A percentile compares a stretch with the other conserved stretches of the same genome.
These are phyloP conservation scores for Suricata suricatta DNA, from an alignment of 2,113 vertebrate genomes.

Conservation along the genomic window DNA sequence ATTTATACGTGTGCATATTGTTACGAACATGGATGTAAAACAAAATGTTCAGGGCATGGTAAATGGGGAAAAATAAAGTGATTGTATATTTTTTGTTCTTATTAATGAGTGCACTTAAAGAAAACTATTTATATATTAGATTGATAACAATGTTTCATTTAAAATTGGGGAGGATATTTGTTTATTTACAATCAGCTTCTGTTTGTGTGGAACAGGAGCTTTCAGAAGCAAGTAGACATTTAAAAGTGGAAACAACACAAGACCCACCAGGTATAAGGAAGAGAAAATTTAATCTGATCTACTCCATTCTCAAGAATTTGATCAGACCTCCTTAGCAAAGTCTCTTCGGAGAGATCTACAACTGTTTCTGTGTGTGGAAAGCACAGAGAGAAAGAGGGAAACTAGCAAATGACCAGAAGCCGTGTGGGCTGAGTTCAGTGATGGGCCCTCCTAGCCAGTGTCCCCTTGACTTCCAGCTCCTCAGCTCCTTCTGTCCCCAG, in stretches of 20 bases:
- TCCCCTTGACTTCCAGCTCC: background rate
- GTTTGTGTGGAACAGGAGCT: background rate
- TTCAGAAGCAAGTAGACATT: background rate
- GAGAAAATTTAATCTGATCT: background rate
- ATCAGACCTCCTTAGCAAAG: background rate
- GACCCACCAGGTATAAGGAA: background rate
- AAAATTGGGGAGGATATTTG: background rate
- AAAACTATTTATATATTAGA: no score
- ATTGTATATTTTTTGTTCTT: background rate
- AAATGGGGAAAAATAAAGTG: background rate
- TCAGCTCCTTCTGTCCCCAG: background rate
- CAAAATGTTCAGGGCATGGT: no score
- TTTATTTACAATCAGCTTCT: background rate
- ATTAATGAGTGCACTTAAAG: background rate
- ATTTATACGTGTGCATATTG: background rate
- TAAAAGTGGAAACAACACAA: background rate
- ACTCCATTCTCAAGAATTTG: background rate
- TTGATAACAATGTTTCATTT: no score
- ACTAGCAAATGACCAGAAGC: background rate
- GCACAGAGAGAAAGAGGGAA: background rate
- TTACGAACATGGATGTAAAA: background rate
- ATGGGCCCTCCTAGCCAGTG: rapidly evolving
- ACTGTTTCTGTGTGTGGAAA: background rate
- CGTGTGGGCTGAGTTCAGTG: background rate
- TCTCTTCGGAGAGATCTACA: background rate